phyloP scores from a whole-genome alignment of 2,888 invertebrate genomes.

The Chloroclysta siterata region DNA sequence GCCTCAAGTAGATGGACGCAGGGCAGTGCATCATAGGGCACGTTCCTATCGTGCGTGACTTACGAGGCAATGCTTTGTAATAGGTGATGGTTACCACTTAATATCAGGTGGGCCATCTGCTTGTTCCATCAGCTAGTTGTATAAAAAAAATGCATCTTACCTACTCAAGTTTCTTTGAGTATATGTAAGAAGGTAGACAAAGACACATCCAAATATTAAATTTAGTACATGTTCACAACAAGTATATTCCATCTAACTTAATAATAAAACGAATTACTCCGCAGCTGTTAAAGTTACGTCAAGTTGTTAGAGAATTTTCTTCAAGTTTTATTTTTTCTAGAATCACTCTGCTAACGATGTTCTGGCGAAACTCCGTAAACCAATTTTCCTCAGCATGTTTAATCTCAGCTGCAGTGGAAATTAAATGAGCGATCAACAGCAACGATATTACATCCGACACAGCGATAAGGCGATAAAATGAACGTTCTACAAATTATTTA shows the following conservation, averaged over 20 bases:
- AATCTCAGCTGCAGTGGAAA: conserved; percentile 19
- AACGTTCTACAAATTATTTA: neutral
- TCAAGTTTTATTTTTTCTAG: neutral
- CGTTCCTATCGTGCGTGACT: too few species aligned
- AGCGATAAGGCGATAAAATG: neutral
- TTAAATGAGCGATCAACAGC: conserved; percentile 8
- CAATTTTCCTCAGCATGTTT: conserved; percentile 6
- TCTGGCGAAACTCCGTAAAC: neutral
- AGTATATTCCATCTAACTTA: neutral
- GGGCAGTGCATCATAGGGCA: too few species aligned
- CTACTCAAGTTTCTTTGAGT: too few species aligned
- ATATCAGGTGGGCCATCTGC: too few species aligned
- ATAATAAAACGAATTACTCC: neutral
- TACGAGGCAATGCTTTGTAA: too few species aligned
- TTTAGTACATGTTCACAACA: neutral
- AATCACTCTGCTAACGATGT: conserved; percentile 9
- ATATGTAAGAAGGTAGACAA: too few species aligned
- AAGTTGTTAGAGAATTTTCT: neutral
- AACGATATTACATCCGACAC: conserved; percentile 12
- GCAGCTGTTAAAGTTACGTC: neutral
- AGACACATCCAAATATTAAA: too few species aligned
- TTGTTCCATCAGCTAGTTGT: too few species aligned
- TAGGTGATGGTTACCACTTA: too few species aligned
- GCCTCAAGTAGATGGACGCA: too few species aligned
- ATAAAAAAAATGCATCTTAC: too few species aligned